These are phyloP conservation scores for Triplophysa tibetana DNA, from an alignment of 2,113 vertebrate genomes.

Conservation along the genomic window DNA sequence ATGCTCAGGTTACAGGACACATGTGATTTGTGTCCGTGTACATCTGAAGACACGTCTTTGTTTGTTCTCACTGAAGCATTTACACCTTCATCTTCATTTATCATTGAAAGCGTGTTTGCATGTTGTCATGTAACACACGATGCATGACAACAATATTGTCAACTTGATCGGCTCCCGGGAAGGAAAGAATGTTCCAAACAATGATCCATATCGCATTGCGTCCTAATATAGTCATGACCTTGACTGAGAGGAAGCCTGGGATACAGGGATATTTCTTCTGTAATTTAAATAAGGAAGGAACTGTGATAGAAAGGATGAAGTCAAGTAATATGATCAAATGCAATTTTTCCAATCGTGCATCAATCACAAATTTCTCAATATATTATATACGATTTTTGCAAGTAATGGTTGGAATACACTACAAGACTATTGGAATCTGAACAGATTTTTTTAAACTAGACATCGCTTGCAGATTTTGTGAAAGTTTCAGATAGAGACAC, in stretches of 20 bases:
- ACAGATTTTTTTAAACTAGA: too few species aligned
- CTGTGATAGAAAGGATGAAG: conserved; percentile 21
- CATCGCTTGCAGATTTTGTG: too few species aligned
- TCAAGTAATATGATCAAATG: too few species aligned
- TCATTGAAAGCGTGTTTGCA: not conserved
- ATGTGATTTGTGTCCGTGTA: not conserved
- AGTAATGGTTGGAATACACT: too few species aligned
- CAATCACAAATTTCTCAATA: too few species aligned
- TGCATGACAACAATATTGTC: conserved; percentile 49
- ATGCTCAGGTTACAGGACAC: not conserved
- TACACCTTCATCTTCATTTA: conserved; percentile 59
- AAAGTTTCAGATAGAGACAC: too few species aligned
- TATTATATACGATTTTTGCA: too few species aligned
- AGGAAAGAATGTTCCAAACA: conserved; percentile 59
- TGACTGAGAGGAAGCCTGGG: conserved; percentile 57
- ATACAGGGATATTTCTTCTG: conserved; percentile 55
- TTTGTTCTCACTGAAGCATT: conserved; percentile 10
- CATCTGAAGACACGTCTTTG: not conserved
- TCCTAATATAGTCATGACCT: conserved; percentile 69
- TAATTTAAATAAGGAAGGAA: conserved; percentile 34
- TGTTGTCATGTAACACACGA: conserved; percentile 39
- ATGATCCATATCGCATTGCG: conserved; percentile 63
- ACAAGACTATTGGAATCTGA: too few species aligned
- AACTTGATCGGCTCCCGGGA: conserved; percentile 48
- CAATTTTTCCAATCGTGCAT: too few species aligned